phyloP scores from a whole-genome alignment of 2,888 invertebrate species.

The Ischnura elegans region DNA sequence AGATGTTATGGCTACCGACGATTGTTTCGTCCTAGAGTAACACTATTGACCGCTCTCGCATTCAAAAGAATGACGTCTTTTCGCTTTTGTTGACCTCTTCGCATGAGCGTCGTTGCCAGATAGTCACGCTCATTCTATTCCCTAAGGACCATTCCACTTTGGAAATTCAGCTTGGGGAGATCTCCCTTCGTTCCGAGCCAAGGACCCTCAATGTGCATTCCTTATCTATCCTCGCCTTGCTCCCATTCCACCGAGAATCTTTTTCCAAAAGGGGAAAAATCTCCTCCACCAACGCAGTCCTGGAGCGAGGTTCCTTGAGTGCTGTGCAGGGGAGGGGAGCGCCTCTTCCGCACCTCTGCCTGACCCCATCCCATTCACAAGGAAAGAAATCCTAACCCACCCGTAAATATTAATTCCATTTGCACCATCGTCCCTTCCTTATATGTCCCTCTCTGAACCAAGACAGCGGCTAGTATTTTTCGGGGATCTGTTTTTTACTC shows the following conservation, averaged over 20 bases:
- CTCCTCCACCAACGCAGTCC: not conserved
- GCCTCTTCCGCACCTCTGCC: not conserved
- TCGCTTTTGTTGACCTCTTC: no score
- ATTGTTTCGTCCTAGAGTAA: no score
- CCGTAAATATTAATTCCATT: slow-evolving; percentile 9
- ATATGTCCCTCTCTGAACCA: not conserved
- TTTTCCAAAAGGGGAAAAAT: not conserved
- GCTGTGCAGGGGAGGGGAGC: not conserved
- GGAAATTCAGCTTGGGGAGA: not conserved
- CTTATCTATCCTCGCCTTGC: slow-evolving; percentile 6
- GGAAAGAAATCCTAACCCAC: not conserved
- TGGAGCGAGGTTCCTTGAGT: not conserved
- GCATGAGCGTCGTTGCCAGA: not conserved
- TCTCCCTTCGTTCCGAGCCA: not conserved
- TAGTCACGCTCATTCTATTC: not conserved
- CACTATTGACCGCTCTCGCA: no score
- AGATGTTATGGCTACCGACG: no score
- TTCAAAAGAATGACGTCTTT: no score
- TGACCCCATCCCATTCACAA: not conserved
- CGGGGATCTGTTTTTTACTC: not conserved
- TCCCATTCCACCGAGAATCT: not conserved
- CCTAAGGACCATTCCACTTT: not conserved
- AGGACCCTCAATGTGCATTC: not conserved
- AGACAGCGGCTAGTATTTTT: not conserved
- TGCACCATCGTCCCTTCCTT: not conserved